These are phyloP conservation scores for Porites cylindrica DNA, from an alignment of 92 coral and sea anemone genomes.

Conservation along the genomic window DNA sequence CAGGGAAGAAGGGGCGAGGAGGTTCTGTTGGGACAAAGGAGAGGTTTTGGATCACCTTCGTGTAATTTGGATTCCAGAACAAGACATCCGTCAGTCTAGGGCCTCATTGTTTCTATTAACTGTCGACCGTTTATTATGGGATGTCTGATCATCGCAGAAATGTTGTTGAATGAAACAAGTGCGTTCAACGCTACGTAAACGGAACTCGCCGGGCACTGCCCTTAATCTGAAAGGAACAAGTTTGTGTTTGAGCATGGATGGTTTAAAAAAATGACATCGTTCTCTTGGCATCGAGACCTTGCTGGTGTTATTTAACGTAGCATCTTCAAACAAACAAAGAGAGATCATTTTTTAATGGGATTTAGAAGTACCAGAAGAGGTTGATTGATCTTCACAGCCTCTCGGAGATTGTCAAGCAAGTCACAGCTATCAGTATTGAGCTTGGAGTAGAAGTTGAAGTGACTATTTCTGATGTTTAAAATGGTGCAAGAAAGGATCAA, in stretches of 20 bases:
- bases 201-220: not conserved
- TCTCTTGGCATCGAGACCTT: not conserved
- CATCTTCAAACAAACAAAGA: too few species aligned
- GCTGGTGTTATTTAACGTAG: not conserved
- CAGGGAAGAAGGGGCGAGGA: conserved; percentile 35
- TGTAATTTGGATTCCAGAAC: not conserved
- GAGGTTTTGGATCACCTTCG: conserved; percentile 21
- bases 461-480: conserved; percentile 96
- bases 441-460: conserved; percentile 99
- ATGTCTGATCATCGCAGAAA: too few species aligned
- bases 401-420: conserved; percentile 98
- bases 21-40: not conserved
- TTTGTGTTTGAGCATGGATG: not conserved
- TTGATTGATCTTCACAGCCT: conserved; percentile 99
- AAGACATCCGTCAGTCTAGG: conserved; percentile 5
- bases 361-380: conserved; percentile 41
- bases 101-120: not conserved
- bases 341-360: too few species aligned
- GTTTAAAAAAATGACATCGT: not conserved
- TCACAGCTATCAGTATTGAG: conserved; percentile 99
- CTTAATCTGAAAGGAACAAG: not conserved
- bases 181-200: too few species aligned
- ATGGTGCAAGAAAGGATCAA: conserved; percentile 30
- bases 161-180: too few species aligned
- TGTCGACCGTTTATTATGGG: not conserved